Percentiles rank a stretch among this genome's conserved stretches.
Evolutionary conservation across 1,140 invertebrate species (phyloP).

Genomic region (Pseudomyrmex sp.): DNA sequence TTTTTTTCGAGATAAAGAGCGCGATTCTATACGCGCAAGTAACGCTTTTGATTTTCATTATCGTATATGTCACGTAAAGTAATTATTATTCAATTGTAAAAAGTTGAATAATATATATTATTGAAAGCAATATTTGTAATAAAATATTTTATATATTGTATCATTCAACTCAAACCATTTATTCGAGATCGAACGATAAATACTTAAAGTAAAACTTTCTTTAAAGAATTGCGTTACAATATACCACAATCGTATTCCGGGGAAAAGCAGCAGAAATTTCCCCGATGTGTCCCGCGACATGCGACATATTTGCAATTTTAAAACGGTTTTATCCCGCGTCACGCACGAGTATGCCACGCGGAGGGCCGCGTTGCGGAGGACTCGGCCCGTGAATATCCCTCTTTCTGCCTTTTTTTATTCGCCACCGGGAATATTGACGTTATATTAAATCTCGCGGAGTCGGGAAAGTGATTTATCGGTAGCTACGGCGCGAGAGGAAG

Average conservation of each 20-base stretch:
- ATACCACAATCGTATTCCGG: constrained; percentile 1
- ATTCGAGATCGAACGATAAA: neutral
- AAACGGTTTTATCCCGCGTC: constrained; percentile 49
- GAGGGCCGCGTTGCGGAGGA: constrained; percentile 41
- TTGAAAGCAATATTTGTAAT: neutral
- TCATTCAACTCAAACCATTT: neutral
- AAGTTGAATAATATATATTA: constrained; percentile 1
- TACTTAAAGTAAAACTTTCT: neutral
- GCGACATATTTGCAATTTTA: constrained; percentile 58
- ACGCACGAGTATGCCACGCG: constrained; percentile 27
- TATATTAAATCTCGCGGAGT: constrained; percentile 78
- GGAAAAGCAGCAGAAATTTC: constrained; percentile 28
- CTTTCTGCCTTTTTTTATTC: constrained; percentile 55
- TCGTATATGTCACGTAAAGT: neutral
- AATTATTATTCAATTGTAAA: neutral
- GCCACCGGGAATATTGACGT: constrained; percentile 73
- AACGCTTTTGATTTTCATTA: neutral
- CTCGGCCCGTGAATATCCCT: constrained; percentile 40
- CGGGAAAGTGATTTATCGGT: constrained; percentile 79
- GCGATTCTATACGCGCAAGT: no score
- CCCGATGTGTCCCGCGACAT: constrained; percentile 25
- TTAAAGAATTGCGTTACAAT: constrained; percentile 7
- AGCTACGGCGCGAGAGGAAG: constrained; percentile 70
- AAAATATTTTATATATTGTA: neutral
- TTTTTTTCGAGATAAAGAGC: neutral